Evolutionary conservation across 2,113 vertebrate genomes (phyloP).

Genomic region (Sterna hirundo): DNA sequence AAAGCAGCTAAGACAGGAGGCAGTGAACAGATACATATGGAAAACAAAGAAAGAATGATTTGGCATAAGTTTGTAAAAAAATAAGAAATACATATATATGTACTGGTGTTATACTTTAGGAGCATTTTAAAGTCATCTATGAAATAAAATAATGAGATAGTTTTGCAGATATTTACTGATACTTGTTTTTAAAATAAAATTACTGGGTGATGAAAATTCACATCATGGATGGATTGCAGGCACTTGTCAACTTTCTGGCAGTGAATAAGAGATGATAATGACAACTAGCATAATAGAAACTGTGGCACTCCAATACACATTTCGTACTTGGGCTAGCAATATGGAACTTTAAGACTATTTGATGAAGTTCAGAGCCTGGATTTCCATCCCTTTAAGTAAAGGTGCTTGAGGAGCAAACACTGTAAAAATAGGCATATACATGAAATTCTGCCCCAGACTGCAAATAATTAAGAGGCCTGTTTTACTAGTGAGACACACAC

Average conservation of each 20-base stretch:
- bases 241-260: constrained; percentile 1
- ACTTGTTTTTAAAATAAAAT: not conserved
- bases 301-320: not conserved
- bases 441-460: not conserved
- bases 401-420: rapidly evolving
- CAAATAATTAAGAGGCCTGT: not conserved
- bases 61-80: not conserved
- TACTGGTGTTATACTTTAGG: not conserved
- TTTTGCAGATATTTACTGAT: not conserved
- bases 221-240: not conserved
- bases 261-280: not conserved
- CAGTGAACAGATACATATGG: not conserved
- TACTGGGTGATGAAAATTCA: not conserved
- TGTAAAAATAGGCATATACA: not conserved
- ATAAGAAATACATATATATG: not conserved
- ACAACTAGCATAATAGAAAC: not conserved
- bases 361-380: not conserved
- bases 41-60: not conserved
- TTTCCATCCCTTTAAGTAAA: not conserved
- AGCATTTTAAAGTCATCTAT: not conserved
- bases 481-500: not conserved
- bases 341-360: not conserved
- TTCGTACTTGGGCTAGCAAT: not conserved
- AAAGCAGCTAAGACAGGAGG: not conserved
- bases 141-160: not conserved